Conservation (phyloP, 2,113 vertebrate species). For the Leptocoma aspasia region DNA sequence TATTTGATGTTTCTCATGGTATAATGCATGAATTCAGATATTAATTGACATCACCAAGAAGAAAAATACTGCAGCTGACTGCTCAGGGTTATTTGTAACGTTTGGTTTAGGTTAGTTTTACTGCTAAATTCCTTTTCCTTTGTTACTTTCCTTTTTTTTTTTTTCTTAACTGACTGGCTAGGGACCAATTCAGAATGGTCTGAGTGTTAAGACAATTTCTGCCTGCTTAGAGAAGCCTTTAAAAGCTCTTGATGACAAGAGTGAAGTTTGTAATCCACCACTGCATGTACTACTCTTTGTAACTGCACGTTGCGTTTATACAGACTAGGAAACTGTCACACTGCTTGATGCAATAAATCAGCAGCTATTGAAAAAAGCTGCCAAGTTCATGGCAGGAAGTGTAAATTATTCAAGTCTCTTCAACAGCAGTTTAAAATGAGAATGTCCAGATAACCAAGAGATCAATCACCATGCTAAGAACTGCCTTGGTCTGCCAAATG, state of each 20-base stretch:
- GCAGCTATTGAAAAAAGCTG: constrained; percentile 16
- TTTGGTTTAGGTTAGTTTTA: neutral
- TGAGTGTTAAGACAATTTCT: neutral
- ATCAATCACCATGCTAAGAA: constrained; percentile 45
- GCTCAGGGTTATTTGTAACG: neutral
- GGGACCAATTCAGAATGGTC: neutral
- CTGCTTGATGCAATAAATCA: constrained; percentile 30
- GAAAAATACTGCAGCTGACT: neutral
- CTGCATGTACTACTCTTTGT: neutral
- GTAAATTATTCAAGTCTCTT: constrained; percentile 62
- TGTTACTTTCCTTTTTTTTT: neutral
- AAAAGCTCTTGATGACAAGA: neutral
- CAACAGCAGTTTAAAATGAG: constrained; percentile 22
- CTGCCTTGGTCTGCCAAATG: constrained; percentile 21
- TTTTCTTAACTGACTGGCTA: neutral
- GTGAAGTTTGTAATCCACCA: neutral
- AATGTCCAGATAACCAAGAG: constrained; percentile 32
- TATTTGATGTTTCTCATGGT: neutral
- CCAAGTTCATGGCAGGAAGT: constrained; percentile 15
- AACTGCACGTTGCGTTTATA: neutral
- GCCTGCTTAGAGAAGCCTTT: neutral
- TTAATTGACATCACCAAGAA: neutral
- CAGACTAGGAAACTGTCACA: neutral
- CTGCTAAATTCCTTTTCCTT: neutral
- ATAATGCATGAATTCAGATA: neutral